Percentiles rank a stretch among this genome's conserved stretches.
phyloP scores from a whole-genome alignment of 2,113 vertebrate species.

The Odontophorus gujanensis region DNA sequence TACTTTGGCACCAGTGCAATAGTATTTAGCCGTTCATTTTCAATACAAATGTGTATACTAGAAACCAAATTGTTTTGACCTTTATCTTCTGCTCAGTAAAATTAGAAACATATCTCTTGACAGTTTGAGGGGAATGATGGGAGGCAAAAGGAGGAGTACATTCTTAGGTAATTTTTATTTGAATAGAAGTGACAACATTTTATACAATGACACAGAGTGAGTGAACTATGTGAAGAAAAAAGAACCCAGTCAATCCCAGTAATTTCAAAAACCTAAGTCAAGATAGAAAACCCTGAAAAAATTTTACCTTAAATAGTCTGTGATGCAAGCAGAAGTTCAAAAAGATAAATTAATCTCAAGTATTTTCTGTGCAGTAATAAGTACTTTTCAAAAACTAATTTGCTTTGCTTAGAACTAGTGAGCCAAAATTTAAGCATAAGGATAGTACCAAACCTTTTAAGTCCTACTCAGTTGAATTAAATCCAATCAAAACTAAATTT shows the following conservation, averaged over 20 bases:
- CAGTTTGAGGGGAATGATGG: background rate
- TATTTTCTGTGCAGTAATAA: background rate
- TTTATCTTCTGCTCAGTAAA: background rate
- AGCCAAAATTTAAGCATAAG: background rate
- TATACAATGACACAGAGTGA: background rate
- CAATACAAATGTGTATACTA: background rate
- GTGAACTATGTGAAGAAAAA: background rate
- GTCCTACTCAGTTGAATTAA: background rate
- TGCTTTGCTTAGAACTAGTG: background rate
- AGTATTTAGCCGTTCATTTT: slow-evolving; percentile 39
- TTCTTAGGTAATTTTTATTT: background rate
- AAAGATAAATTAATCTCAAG: background rate
- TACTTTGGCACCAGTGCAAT: background rate
- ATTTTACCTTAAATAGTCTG: background rate
- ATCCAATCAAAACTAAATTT: background rate
- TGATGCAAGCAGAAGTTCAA: background rate
- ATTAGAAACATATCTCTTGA: background rate
- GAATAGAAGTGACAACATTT: background rate
- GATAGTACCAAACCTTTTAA: background rate
- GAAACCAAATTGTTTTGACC: background rate
- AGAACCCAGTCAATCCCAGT: background rate
- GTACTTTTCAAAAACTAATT: background rate
- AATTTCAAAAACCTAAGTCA: background rate
- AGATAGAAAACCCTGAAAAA: background rate
- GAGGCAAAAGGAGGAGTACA: background rate